Evolutionary conservation across 2,888 invertebrate genomes (phyloP).

Genomic region (Leptinotarsa haldemani): DNA sequence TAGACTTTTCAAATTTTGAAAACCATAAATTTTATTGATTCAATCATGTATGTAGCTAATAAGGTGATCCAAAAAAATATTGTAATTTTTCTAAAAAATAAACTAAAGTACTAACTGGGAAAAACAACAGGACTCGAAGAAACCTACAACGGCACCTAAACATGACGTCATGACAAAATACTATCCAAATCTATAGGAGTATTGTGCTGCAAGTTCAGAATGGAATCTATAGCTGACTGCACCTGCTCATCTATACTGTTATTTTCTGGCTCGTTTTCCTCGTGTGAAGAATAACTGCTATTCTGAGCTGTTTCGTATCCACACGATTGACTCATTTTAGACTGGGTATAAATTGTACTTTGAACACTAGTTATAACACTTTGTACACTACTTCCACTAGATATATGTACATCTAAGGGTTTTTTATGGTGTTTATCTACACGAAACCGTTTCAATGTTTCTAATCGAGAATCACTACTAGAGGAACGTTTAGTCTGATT

Average conservation of each 20-base stretch:
- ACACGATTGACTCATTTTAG: slow-evolving; percentile 35
- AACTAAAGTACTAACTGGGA: not conserved
- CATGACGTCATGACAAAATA: slow-evolving; percentile 66
- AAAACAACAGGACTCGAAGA: slow-evolving; percentile 38
- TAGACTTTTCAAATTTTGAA: not conserved
- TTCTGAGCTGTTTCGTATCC: slow-evolving; percentile 41
- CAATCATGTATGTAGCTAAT: too few species aligned
- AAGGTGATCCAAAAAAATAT: not conserved
- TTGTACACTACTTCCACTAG: slow-evolving; percentile 51
- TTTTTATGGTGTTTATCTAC: slow-evolving; percentile 62
- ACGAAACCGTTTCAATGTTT: slow-evolving; percentile 64
- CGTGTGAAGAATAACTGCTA: slow-evolving; percentile 45
- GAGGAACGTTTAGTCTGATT: slow-evolving; percentile 57
- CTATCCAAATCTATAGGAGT: slow-evolving; percentile 61
- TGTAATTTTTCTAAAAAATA: not conserved
- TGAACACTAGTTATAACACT: slow-evolving; percentile 49
- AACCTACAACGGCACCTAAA: slow-evolving; percentile 43
- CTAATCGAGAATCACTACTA: slow-evolving; percentile 61
- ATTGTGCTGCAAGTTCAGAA: slow-evolving; percentile 76
- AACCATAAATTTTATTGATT: not conserved
- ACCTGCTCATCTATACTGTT: slow-evolving; percentile 82
- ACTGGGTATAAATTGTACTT: slow-evolving; percentile 39
- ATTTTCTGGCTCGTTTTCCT: slow-evolving; percentile 59
- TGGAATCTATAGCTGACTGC: slow-evolving; percentile 84
- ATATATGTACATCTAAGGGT: slow-evolving; percentile 45